Evolutionary conservation across 2,113 vertebrate genomes (phyloP), one percentile per base, ranked within the genome.

Genomic region (Herpailurus yagouaroundi): DNA sequence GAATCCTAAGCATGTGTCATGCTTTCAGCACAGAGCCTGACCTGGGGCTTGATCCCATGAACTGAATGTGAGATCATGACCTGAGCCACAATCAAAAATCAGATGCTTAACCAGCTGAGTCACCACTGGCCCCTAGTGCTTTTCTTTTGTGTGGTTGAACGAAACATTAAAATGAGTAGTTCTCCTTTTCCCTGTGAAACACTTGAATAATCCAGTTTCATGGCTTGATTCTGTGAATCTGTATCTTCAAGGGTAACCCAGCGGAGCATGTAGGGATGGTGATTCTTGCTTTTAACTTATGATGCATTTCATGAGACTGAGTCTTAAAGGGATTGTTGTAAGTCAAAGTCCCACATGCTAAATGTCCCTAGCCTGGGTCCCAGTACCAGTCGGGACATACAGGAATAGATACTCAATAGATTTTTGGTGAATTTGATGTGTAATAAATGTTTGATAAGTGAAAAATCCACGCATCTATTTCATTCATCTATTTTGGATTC

Each of bases 121-220:
- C 52, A 0, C 52, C 16, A 16, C 23, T 23, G 57, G 57, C 57
- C 21, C 21, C 57, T 60, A 60, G 57, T 60, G 33, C 38, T 68
- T 95, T 97, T 83, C 33, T 57, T 38, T 38, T 79, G 4, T 84
- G 31, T 64, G 12, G 83, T 48, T 95, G 82, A 95, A 57, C 55
- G 52, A 91, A 95, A 33, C 12, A 45, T 94, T 86, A 74, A 91
- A 86, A 73, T 79, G n/a, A 60, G 18, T 2, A 64, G 66, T 31
- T 86, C 15, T 82, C 68, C 10, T 66, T 50, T 95, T 82, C 63
- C 64, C 57, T 38, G 25, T 57, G 63, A 95, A 36, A 94, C 55
- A 55, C 38, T 91, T 73, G 76, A 38, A 66, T 15, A 71, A 63
- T 91, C 31, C 48, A 69, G 31, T 73, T 63, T 76, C 19, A 57